Base-by-base conservation (phyloP, 2,888 invertebrate species). In the Prenolepis imparis region DNA sequence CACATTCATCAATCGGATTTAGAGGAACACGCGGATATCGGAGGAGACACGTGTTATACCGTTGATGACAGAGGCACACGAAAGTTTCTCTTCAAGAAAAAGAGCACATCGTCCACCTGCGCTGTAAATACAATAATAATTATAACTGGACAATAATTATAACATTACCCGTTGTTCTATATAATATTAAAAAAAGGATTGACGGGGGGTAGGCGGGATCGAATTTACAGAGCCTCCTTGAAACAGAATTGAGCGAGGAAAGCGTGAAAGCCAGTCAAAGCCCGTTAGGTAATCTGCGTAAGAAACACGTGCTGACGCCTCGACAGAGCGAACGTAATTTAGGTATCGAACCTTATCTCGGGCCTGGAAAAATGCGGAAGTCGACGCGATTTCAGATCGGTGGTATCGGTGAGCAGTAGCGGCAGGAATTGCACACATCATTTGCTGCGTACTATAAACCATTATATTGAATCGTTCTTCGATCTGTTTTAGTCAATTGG, bases 61-160 rank as follows among this genome's bases (percentile, higher is more conserved):
- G 96, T 97, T 5, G 98, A 98, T 88, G 98, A 98, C 63, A 96
- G 96, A 78, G 97, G 97, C 15, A 96, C 97, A 84, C 96, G 98
- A 90, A 98, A 98, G 93, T 96, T 98, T 84, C 96, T 98, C 0
- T 98, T 98, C 91, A 98, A 98, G 93, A 98, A 98, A 93, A 95
- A 98, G 87, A 98, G 98, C 93, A 98, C 98, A 0, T 98, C 98
- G 0, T 98, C 98, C 0, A 98, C 98, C 18, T 98, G 98, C 90
- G 97, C 98, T 77, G 97, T 97, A 95, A 95, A 96, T 95, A 67
- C n/a, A 5, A 68, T 44, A 52, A 39, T 24, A 8, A 48, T 15
- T 18, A 18, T 18, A 15, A 48, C 36, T 15, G 12, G 12, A 39
- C 4, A 32, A 48, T 55, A 48, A 24, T 72, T 32, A 57, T 28